These are phyloP conservation scores for Drosophila subsilvestris DNA, from an alignment of 2,888 invertebrate genomes.

Conservation along the genomic window DNA sequence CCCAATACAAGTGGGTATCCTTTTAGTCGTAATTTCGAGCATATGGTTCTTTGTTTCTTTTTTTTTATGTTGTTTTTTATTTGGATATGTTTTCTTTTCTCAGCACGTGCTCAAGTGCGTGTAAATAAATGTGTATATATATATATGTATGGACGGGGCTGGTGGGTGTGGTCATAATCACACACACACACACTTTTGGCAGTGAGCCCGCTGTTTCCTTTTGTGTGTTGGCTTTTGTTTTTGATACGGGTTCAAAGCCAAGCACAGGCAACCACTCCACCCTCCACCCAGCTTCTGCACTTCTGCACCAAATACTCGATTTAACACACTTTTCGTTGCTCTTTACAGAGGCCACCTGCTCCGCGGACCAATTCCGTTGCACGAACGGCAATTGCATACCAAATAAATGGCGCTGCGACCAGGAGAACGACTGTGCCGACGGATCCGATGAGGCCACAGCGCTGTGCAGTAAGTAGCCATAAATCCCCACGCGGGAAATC, in stretches of 20 bases:
- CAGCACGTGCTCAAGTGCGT: slow-evolving; percentile 77
- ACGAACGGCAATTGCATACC: slow-evolving; percentile 90
- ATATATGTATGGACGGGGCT: background rate
- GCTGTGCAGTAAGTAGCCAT: slow-evolving; percentile 90
- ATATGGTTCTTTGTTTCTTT: background rate
- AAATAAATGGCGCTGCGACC: slow-evolving; percentile 92
- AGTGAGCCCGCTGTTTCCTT: slow-evolving; percentile 14
- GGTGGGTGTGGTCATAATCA: slow-evolving; percentile 6
- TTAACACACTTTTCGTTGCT: slow-evolving; percentile 36
- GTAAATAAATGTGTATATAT: slow-evolving; percentile 50
- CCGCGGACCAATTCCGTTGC: slow-evolving; percentile 90
- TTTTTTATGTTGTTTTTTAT: slow-evolving; percentile 18
- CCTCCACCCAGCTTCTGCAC: background rate
- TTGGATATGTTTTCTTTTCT: slow-evolving; percentile 50
- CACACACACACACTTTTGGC: slow-evolving; percentile 17
- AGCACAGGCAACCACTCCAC: background rate
- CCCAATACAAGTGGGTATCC: no score
- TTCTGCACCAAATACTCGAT: slow-evolving; percentile 12
- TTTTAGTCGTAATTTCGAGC: no score
- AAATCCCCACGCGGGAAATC: background rate
- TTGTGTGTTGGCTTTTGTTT: slow-evolving; percentile 59
- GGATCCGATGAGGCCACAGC: slow-evolving; percentile 91
- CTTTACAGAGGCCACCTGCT: slow-evolving; percentile 89
- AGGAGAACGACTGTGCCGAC: slow-evolving; percentile 90
- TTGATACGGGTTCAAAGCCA: slow-evolving; percentile 62